A percentile compares a stretch with the other conserved stretches of the same genome.
These are phyloP conservation scores for Caenorhabditis inopinata DNA, from an alignment of 1,140 invertebrate genomes.

Conservation along the genomic window DNA sequence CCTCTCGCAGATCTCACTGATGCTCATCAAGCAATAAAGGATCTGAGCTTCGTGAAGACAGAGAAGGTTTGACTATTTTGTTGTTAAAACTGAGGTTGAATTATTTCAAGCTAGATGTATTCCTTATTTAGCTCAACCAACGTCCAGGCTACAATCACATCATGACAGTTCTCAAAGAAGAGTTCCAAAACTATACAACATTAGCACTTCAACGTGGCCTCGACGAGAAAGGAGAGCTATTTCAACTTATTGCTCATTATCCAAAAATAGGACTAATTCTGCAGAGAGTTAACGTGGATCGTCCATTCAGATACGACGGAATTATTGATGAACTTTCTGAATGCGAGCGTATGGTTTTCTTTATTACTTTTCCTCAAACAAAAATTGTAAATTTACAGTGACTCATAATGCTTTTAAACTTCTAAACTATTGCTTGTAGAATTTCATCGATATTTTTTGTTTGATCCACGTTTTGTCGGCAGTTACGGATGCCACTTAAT, in stretches of 20 bases:
- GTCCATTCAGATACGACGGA: neutral
- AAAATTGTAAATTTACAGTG: no score
- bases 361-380: neutral
- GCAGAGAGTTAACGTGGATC: neutral
- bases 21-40: no score
- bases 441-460: no score
- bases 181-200: neutral
- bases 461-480: no score
- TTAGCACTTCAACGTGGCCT: neutral
- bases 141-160: neutral
- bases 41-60: no score
- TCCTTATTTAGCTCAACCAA: neutral
- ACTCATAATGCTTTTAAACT: no score
- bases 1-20: neutral
- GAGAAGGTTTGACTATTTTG: no score
- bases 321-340: neutral
- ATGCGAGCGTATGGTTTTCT: neutral
- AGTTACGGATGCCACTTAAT: no score
- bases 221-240: neutral
- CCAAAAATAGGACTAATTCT: neutral
- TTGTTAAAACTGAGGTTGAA: no score
- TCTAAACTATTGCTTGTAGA: no score
- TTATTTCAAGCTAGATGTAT: no score
- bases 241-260: neutral
- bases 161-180: neutral